Conservation (phyloP, 2,888 invertebrate genomes). For the Nomada flava region DNA sequence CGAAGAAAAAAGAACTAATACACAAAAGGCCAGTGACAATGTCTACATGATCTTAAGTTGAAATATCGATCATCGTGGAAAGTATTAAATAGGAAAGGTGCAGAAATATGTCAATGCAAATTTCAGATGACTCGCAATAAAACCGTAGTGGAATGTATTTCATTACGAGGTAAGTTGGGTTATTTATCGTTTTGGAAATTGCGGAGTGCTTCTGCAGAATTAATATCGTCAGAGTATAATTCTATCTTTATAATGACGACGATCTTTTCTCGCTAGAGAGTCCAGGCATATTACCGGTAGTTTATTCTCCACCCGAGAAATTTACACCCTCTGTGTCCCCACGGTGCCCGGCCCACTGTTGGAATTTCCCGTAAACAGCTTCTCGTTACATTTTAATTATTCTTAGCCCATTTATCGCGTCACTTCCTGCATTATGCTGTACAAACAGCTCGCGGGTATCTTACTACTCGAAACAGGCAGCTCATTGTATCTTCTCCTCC, state of each 20-base stretch:
- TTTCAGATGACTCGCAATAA: slow-evolving; percentile 59
- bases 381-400: slow-evolving; percentile 55
- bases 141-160: slow-evolving; percentile 58
- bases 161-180: slow-evolving; percentile 53
- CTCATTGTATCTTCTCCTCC: slow-evolving; percentile 8
- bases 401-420: slow-evolving; percentile 23
- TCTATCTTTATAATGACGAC: slow-evolving; percentile 66
- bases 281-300: slow-evolving; percentile 56
- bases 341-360: neutral
- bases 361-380: slow-evolving; percentile 60
- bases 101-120: slow-evolving; percentile 41
- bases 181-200: slow-evolving; percentile 63
- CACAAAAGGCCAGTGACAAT: neutral
- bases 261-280: slow-evolving; percentile 61
- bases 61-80: slow-evolving; percentile 30
- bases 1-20: neutral
- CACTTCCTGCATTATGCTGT: neutral
- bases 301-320: slow-evolving; percentile 55
- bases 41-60: neutral
- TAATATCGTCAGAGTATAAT: slow-evolving; percentile 66
- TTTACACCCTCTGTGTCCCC: slow-evolving; percentile 39
- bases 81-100: neutral
- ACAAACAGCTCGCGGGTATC: slow-evolving; percentile 13
- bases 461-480: neutral
- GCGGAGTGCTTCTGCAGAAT: slow-evolving; percentile 57